Conservation (phyloP, 2,888 invertebrate species). For the Polymixis flavicincta region DNA sequence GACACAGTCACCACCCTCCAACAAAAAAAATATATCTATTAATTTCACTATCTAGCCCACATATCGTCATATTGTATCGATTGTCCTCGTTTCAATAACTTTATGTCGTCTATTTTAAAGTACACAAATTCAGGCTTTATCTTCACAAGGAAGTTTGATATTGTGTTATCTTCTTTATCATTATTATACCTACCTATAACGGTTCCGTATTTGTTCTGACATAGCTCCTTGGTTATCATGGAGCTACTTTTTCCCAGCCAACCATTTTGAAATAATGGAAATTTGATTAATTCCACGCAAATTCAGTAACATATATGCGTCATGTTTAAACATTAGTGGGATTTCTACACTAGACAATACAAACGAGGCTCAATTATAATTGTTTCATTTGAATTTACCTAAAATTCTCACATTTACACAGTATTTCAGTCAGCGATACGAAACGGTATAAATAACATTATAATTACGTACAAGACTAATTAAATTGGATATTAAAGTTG, state of each 20-base stretch:
- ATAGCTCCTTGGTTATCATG: slow-evolving; percentile 18
- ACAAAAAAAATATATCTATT: slow-evolving; percentile 61
- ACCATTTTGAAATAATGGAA: slow-evolving; percentile 34
- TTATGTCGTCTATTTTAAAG: slow-evolving; percentile 54
- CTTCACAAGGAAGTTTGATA: slow-evolving; percentile 49
- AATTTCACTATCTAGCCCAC: slow-evolving; percentile 63
- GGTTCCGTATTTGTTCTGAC: slow-evolving; percentile 41
- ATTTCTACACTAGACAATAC: slow-evolving; percentile 29
- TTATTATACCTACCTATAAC: slow-evolving; percentile 34
- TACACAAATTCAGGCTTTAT: slow-evolving; percentile 43
- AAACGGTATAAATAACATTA: slow-evolving; percentile 26
- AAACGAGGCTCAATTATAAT: slow-evolving; percentile 11
- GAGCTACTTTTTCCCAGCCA: not conserved
- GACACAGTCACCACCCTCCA: slow-evolving; percentile 65
- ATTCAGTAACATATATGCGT: slow-evolving; percentile 22
- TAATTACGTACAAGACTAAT: slow-evolving; percentile 37
- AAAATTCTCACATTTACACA: slow-evolving; percentile 47
- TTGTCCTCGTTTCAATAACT: slow-evolving; percentile 74
- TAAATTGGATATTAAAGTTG: slow-evolving; percentile 33
- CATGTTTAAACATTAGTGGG: slow-evolving; percentile 23
- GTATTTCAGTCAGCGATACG: slow-evolving; percentile 31
- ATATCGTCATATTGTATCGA: slow-evolving; percentile 73
- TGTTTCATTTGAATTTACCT: slow-evolving; percentile 20
- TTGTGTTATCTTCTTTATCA: slow-evolving; percentile 47
- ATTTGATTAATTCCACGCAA: slow-evolving; percentile 48